Percentiles rank a stretch among this genome's conserved stretches.
Conservation (phyloP, 2,888 invertebrate genomes). For the Apomyelois bistriatella region DNA sequence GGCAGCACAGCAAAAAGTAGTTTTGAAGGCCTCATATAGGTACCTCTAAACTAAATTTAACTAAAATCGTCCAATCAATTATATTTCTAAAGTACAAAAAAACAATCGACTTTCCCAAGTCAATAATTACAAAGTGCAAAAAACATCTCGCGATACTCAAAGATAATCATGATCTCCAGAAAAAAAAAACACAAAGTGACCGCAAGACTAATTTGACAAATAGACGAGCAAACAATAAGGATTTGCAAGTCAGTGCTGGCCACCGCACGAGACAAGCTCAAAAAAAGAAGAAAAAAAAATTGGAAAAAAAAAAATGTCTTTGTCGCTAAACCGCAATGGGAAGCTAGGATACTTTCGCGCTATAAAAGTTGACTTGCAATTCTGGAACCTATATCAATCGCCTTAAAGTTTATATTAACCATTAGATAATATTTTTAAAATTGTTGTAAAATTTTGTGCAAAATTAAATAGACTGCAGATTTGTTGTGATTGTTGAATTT, state of each 20-base stretch:
- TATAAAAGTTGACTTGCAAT: not conserved
- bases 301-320: conserved; percentile 41
- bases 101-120: not conserved
- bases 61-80: no score
- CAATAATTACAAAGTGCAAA: conserved; percentile 21
- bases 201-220: conserved; percentile 54
- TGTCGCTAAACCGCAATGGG: conserved; percentile 54
- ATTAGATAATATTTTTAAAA: not conserved
- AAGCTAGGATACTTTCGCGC: conserved; percentile 15
- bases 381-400: conserved; percentile 14
- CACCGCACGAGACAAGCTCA: conserved; percentile 25
- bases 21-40: no score
- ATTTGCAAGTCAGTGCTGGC: conserved; percentile 54
- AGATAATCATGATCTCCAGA: conserved; percentile 18
- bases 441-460: conserved; percentile 10
- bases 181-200: conserved; percentile 41
- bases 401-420: conserved; percentile 1
- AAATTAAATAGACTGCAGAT: conserved; percentile 1
- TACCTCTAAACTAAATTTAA: no score
- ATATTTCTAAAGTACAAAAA: no score
- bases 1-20: no score
- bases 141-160: conserved; percentile 25
- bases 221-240: conserved; percentile 43
- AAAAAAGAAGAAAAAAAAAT: not conserved
- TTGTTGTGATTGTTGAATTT: not conserved